Evolutionary conservation across 2,888 invertebrate species (phyloP).

Genomic region (Synanthedon myopaeformis): DNA sequence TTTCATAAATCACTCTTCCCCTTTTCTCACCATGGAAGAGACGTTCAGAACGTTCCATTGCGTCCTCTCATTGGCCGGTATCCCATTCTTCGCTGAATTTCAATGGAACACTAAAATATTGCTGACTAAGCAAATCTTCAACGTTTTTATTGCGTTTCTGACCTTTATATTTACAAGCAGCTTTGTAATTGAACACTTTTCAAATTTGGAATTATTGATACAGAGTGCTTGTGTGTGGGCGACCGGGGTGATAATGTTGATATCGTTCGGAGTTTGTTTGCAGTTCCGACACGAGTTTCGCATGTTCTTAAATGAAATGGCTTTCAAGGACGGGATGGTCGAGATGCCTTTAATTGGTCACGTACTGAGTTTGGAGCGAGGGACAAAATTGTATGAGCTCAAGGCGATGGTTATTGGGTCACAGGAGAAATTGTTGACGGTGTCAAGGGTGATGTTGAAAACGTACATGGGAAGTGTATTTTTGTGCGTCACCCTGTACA

Average conservation of each 20-base stretch:
- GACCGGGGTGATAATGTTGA: conserved; percentile 49
- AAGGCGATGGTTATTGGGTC: conserved; percentile 30
- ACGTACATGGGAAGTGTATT: conserved; percentile 34
- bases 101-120: conserved; percentile 37
- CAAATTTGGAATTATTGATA: conserved; percentile 36
- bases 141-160: conserved; percentile 32
- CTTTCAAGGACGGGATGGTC: conserved; percentile 32
- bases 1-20: conserved; percentile 14
- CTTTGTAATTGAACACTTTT: conserved; percentile 29
- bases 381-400: conserved; percentile 27
- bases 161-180: conserved; percentile 43
- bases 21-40: conserved; percentile 31
- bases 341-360: conserved; percentile 40
- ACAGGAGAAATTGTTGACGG: conserved; percentile 32
- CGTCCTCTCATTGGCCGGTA: conserved; percentile 39
- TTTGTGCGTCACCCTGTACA: conserved; percentile 37
- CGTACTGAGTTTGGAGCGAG: conserved; percentile 15
- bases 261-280: conserved; percentile 40
- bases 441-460: conserved; percentile 32
- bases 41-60: conserved; percentile 35
- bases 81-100: conserved; percentile 35
- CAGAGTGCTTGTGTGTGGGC: conserved; percentile 57
- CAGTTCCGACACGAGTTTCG: conserved; percentile 37
- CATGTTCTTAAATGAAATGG: conserved; percentile 39
- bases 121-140: conserved; percentile 37